A percentile compares a stretch with the other conserved stretches of the same genome.
Evolutionary conservation across 2,888 invertebrate genomes (phyloP).

Genomic region (Andrena haemorrhoa): DNA sequence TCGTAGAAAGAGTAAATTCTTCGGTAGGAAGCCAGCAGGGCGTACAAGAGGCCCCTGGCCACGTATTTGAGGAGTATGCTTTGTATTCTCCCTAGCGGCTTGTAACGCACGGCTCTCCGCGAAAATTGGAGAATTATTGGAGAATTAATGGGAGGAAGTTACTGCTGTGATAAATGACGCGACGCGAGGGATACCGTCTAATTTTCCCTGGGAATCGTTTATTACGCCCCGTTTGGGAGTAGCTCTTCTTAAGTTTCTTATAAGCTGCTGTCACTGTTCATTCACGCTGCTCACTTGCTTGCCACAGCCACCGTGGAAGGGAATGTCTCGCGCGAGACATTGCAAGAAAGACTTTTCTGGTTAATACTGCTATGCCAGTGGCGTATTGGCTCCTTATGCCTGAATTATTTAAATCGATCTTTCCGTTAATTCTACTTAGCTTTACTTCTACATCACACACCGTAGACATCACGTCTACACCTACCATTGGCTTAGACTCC

Average conservation of each 20-base stretch:
- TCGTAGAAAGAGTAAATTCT: not conserved
- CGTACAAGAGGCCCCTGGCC: not conserved
- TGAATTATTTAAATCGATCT: no score
- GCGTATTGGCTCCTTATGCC: no score
- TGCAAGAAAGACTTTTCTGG: no score
- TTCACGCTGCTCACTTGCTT: not conserved
- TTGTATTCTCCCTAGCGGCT: not conserved
- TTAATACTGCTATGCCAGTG: no score
- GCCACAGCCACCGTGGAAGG: not conserved
- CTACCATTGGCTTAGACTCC: not conserved
- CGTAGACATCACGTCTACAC: no score
- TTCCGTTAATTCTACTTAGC: no score
- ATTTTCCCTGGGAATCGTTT: constrained; percentile 30
- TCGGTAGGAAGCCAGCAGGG: not conserved
- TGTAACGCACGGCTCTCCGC: not conserved
- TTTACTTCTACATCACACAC: no score
- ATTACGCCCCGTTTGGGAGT: constrained; percentile 24
- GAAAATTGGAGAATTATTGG: constrained; percentile 32
- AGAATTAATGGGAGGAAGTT: constrained; percentile 30
- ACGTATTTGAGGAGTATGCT: constrained; percentile 1
- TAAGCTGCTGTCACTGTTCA: constrained; percentile 9
- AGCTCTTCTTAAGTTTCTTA: constrained; percentile 28
- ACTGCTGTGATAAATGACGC: constrained; percentile 31
- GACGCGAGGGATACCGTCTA: constrained; percentile 11
- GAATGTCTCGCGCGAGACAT: not conserved